Conservation (phyloP, 2,888 invertebrate species). For the Ecliptopera silaceata region DNA sequence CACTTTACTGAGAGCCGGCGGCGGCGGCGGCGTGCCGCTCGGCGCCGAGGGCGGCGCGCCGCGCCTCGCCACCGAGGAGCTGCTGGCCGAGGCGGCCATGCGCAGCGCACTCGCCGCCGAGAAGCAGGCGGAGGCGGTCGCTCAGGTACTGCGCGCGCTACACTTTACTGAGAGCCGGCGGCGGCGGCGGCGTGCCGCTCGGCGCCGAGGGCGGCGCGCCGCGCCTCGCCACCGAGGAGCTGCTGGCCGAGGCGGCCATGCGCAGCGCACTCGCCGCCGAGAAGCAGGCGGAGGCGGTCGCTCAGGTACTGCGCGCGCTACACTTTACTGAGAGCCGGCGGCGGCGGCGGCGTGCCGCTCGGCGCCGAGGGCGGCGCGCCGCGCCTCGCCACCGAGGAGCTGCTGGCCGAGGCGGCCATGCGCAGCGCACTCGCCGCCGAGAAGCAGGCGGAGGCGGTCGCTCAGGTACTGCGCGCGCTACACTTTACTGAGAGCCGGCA, state of each 20-base stretch:
- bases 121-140: conserved; percentile 72
- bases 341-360: conserved; percentile 33
- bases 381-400: conserved; percentile 65
- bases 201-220: conserved; percentile 27
- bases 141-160: no score
- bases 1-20: no score
- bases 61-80: conserved; percentile 65
- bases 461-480: no score
- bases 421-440: conserved; percentile 73
- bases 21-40: conserved; percentile 32
- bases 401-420: conserved; percentile 76
- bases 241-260: conserved; percentile 76
- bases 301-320: no score
- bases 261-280: conserved; percentile 73
- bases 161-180: no score
- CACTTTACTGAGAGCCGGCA: no score
- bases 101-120: conserved; percentile 73
- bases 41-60: conserved; percentile 27
- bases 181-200: conserved; percentile 33
- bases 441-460: conserved; percentile 72
- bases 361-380: conserved; percentile 27
- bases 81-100: conserved; percentile 76
- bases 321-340: no score
- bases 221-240: conserved; percentile 65
- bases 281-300: conserved; percentile 72